phyloP scores from a whole-genome alignment of 64 coral and sea anemone genomes.

The Dendronephthya gigantea region DNA sequence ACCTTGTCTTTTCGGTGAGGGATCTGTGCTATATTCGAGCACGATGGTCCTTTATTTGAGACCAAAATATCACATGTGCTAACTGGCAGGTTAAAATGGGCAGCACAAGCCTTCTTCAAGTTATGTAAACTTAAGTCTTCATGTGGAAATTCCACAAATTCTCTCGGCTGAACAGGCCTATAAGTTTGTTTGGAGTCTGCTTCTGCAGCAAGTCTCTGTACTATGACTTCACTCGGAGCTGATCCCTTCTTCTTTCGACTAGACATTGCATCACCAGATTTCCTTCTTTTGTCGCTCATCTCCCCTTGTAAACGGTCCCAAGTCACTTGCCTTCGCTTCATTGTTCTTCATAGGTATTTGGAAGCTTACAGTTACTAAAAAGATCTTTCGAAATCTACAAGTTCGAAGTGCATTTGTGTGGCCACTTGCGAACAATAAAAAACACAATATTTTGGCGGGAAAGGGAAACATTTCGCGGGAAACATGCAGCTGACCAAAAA shows the following conservation, averaged over 20 bases:
- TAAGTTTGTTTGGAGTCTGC: constrained; percentile 5
- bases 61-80: constrained; percentile 35
- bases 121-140: constrained; percentile 29
- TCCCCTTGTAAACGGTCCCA: neutral
- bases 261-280: neutral
- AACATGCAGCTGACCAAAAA: neutral
- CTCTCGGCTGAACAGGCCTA: neutral
- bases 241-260: neutral
- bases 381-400: neutral
- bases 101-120: constrained; percentile 29
- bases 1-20: constrained; percentile 27
- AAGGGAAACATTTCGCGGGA: no score
- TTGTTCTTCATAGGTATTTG: neutral
- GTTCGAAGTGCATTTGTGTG: neutral
- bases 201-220: constrained; percentile 2
- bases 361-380: neutral
- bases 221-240: neutral
- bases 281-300: neutral
- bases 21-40: constrained; percentile 28
- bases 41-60: constrained; percentile 29
- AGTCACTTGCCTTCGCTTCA: neutral
- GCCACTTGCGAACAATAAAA: neutral
- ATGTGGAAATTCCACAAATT: constrained; percentile 11
- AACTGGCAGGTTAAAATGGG: constrained; percentile 19
- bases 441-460: neutral